Base-by-base conservation (phyloP, 2,888 invertebrate genomes). In the Conchocele bisecta region DNA sequence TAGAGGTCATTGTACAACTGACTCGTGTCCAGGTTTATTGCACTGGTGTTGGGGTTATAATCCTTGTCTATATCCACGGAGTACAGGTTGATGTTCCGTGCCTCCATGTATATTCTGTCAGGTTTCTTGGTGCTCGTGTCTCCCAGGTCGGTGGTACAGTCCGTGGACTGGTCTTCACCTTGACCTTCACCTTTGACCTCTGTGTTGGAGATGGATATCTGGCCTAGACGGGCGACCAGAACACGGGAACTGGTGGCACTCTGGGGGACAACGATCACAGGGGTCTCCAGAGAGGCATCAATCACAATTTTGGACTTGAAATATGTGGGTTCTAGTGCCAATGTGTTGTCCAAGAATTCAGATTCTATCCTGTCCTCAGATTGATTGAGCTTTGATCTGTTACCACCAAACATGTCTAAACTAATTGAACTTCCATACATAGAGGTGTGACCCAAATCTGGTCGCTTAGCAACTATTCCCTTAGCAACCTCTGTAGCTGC, bases 401-500 rank as follows among this genome's bases (percentile, higher is more conserved):
- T 50, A 5, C 56, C 68, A 26, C 50, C 35, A 37, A 56, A 50
- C 9, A 53, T 64, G 33, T 82, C 75, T 11, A 82, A 28, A 64
- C 76, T 79, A 13, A 50, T 59, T 28, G 67, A 48, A 58, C 82
- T 81, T 33, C 81, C 80, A 56, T 64, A 71, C 26, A 72, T 41
- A 1, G 75, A 66, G 20, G 31, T 81, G 68, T 54, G 75, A 69
- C 58, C 61, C 17, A 61, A 20, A 15, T 73, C 73, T 46, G 58
- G 37, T 57, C 70, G 58, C 64, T 82, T 84, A 31, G 84, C 85
- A 22, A 92, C 91, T 66, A 98, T 93, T 0, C 96, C 97, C 70
- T 96, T 94, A 26, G 98, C 98, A 94, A 98, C 96, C 92, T 98
- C 97, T 0, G 97, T 95, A 35, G 98, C 98, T 59, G 97, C 98